Evolutionary conservation across 1,140 invertebrate species (phyloP), one percentile per base, ranked within the genome.

Genomic region (Drosophila nebulosa): DNA sequence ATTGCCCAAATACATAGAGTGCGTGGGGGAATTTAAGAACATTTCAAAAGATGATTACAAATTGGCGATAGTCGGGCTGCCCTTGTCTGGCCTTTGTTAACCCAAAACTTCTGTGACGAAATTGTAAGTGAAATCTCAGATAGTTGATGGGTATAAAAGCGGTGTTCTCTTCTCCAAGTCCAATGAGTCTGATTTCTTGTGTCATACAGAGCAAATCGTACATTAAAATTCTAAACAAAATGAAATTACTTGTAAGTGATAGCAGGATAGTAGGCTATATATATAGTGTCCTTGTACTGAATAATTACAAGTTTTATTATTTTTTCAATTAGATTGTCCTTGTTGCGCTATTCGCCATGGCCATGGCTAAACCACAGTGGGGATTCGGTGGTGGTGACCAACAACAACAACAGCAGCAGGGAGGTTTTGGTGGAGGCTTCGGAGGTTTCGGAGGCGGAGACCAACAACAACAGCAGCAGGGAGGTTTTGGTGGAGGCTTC

Each of bases 201-300:
- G 39, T 46, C 39, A 46, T 9, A 21, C 39, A 4, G 39, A 10
- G 21, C 18, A 10, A 46, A 21, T 21, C 39, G 2, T 10, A 21
- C 0, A 9, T 3, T 9, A 46, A 32, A 32, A 12, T 10, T 9
- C 9, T 42, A 2, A 42, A 7, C 4, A 42, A 46, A 46, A 46
- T 71, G 57, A 71, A 71, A 50, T 55, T 71, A 9, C 4, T 56
- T 2, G 69, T 71, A 16, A 50, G 66, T 69, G 6, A 42, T 27
- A 14, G n/a, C 26, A 50, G 16, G 5, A 60, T 6, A n/a, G n/a
- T 18, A 32, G 30, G 30, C 10, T 32, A 32, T 9, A 2, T 9
- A 0, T 9, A 30, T 9, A 30, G 1, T 1, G 6, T 24, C 1
- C 2, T 24, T 12, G 12, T 24, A 32, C 9, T 32, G 7, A n/a